Evolutionary conservation across 2,888 invertebrate genomes (phyloP).

Genomic region (Sturmia bella): DNA sequence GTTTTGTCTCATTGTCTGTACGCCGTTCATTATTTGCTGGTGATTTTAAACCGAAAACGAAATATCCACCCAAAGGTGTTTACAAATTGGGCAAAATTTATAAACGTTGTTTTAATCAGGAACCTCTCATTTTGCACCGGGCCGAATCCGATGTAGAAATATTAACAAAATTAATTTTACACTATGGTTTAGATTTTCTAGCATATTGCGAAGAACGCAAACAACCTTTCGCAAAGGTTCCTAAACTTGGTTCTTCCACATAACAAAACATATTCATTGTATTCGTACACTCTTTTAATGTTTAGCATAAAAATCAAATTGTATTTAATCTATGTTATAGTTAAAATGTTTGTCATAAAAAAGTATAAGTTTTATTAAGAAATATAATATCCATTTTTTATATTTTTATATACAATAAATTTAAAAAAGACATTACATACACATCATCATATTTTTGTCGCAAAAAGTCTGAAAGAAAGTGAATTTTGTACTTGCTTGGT

Average conservation of each 20-base stretch:
- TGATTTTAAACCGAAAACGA: conserved; percentile 56
- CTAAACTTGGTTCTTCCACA: conserved; percentile 39
- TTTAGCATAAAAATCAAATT: not conserved
- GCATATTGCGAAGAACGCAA: conserved; percentile 82
- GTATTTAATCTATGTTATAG: not conserved
- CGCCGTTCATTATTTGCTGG: conserved; percentile 50
- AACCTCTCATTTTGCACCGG: conserved; percentile 83
- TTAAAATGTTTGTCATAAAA: not conserved
- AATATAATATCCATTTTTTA: no score
- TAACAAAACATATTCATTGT: conserved; percentile 15
- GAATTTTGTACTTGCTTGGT: no score
- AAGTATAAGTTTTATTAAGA: not conserved
- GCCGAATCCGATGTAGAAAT: conserved; percentile 87
- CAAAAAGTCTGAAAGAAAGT: no score
- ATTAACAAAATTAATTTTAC: conserved; percentile 85
- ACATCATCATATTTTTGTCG: no score
- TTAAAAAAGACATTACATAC: no score
- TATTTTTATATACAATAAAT: no score
- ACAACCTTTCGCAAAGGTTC: conserved; percentile 74
- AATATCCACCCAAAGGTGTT: conserved; percentile 75
- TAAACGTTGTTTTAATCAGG: conserved; percentile 83
- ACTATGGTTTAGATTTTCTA: conserved; percentile 84
- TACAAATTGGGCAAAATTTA: conserved; percentile 84
- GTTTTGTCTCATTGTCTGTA: conserved; percentile 9
- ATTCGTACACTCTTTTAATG: not conserved